Conservation (phyloP, 2,888 invertebrate genomes). For the Lymantria monacha region DNA sequence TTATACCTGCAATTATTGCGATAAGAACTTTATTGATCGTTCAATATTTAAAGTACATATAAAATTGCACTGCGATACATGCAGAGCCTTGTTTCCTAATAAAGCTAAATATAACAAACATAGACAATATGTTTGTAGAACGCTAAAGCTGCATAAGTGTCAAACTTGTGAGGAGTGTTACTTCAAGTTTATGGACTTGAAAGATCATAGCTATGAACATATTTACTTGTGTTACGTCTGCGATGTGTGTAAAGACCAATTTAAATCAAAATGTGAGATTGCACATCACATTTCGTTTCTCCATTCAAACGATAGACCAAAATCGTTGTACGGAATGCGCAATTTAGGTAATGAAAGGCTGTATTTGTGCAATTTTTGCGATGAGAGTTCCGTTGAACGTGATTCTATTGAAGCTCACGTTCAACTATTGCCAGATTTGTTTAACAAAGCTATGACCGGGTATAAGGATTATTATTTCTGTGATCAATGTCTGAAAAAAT, state of each 20-base stretch:
- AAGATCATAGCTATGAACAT: conserved; percentile 67
- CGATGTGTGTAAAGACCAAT: conserved; percentile 67
- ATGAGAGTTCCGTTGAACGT: conserved; percentile 52
- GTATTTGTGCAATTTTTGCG: conserved; percentile 65
- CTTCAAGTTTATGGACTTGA: conserved; percentile 61
- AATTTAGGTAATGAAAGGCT: conserved; percentile 48
- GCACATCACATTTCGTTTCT: conserved; percentile 60
- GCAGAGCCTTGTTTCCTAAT: conserved; percentile 45
- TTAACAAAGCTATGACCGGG: conserved; percentile 55
- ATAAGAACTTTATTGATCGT: conserved; percentile 61
- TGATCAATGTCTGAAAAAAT: conserved; percentile 61
- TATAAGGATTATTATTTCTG: conserved; percentile 66
- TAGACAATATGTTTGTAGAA: conserved; percentile 47
- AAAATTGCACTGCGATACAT: conserved; percentile 64
- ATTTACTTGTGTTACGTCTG: conserved; percentile 47
- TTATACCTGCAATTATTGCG: conserved; percentile 70
- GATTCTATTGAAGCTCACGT: conserved; percentile 53
- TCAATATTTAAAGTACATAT: conserved; percentile 71
- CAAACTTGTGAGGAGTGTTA: conserved; percentile 49
- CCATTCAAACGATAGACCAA: conserved; percentile 51
- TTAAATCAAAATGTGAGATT: conserved; percentile 52
- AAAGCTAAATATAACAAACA: conserved; percentile 51
- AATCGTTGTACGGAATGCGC: conserved; percentile 43
- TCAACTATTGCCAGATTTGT: conserved; percentile 52
- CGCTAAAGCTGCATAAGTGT: conserved; percentile 53